Evolutionary conservation across 2,888 invertebrate genomes (phyloP).

Genomic region (Oscheius sp.): DNA sequence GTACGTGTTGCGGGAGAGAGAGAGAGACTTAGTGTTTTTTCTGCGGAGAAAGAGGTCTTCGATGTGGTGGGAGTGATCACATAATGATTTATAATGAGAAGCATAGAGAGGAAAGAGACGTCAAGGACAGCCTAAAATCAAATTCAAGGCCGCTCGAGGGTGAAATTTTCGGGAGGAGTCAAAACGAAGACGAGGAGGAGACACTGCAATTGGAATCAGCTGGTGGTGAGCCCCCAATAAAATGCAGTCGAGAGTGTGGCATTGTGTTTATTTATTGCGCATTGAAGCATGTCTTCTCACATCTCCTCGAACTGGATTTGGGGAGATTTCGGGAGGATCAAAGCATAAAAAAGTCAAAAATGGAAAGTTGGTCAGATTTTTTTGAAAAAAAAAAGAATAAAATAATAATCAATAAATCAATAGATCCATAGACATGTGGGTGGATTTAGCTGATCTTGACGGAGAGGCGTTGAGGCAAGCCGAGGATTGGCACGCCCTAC

Average conservation of each 20-base stretch:
- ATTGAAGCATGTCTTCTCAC: neutral
- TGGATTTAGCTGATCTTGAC: conserved; percentile 5
- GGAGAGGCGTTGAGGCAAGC: conserved; percentile 24
- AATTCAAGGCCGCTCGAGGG: neutral
- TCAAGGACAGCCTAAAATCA: neutral
- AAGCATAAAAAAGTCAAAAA: neutral
- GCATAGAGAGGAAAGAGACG: neutral
- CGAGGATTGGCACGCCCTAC: conserved; percentile 30
- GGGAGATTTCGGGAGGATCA: neutral
- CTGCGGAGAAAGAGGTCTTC: neutral
- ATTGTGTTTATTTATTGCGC: conserved; percentile 20
- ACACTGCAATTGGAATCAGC: neutral
- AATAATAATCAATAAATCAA: conserved; percentile 24
- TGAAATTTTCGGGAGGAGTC: neutral
- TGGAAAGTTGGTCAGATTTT: neutral
- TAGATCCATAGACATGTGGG: conserved; percentile 1
- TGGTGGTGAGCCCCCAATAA: neutral
- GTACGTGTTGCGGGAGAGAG: conserved; percentile 13
- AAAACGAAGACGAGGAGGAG: neutral
- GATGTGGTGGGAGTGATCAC: neutral
- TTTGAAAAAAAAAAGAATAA: neutral
- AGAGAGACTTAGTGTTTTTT: neutral
- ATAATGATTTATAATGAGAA: neutral
- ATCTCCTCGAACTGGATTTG: neutral
- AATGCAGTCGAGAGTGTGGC: neutral